Evolutionary conservation across 2,888 invertebrate species (phyloP), one percentile per base, ranked within the genome.

Genomic region (Crematogaster levior): DNA sequence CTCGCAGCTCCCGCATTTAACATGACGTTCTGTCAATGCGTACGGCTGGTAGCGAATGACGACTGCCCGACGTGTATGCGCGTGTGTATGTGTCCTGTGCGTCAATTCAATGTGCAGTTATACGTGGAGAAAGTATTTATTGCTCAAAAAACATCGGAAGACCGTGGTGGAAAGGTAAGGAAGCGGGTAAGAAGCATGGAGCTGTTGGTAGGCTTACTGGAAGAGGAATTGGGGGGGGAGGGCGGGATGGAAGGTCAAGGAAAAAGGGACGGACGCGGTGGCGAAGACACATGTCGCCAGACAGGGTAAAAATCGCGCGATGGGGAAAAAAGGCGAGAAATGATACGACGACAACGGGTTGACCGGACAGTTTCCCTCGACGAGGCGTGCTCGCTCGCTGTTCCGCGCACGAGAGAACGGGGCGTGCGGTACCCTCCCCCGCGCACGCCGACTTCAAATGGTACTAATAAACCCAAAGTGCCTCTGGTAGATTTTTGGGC

Each of bases 401-500:
- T 88, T 85, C 83, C 85, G 81, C 51, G 51, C 83, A 88, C 63
- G 27, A 84, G 84, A 86, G 75, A 86, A 85, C 81, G 72, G 85
- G 82, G 89, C 86, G 87, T 85, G 89, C 86, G 86, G 65, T 86
- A 81, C 90, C 91, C 92, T 92, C 91, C 92, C 92, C 92, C 92
- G 91, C 91, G 92, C 92, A 92, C 93, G 92, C 92, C 93, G 90
- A 93, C 92, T 93, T 93, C 91, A 92, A 91, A 94, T 94, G 94
- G 94, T 94, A 94, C 94, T 94, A 94, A 94, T 93, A 93, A 93
- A 93, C 93, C 94, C 94, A 93, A 94, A 94, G 94, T 94, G 94
- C 94, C 94, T 94, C 94, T 93, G 94, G 93, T 94, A 94, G 94
- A 94, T 94, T 93, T 94, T 94, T 94, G 94, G 94, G 94, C 94